These are phyloP conservation scores for Falco rusticolus DNA, from an alignment of 2,797 vertebrate genomes.

Conservation along the genomic window DNA sequence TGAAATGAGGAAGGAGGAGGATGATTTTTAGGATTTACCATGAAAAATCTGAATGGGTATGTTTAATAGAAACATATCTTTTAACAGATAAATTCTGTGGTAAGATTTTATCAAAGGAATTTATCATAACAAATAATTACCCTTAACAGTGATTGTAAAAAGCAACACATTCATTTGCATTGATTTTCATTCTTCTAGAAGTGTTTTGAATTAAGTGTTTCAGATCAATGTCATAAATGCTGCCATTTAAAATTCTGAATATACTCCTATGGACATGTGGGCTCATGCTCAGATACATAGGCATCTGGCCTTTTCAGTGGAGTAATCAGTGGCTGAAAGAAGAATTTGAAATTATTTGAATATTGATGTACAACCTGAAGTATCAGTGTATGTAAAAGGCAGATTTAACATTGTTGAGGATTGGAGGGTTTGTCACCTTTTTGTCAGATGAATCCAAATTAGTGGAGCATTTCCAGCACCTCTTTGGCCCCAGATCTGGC, in stretches of 20 bases:
- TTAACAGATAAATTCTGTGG: constrained; percentile 8
- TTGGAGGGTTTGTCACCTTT: neutral
- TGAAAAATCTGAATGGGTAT: neutral
- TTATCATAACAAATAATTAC: neutral
- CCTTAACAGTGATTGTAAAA: neutral
- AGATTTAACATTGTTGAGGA: neutral
- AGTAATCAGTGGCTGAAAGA: neutral
- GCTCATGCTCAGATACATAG: neutral
- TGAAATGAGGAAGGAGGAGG: constrained; percentile 13
- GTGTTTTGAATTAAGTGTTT: neutral
- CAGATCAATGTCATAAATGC: neutral
- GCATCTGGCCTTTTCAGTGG: neutral
- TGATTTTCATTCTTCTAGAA: neutral
- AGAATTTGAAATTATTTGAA: neutral
- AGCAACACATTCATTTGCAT: neutral
- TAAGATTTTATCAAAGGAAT: neutral
- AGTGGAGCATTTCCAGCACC: neutral
- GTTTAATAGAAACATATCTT: constrained; percentile 1
- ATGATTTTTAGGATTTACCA: neutral
- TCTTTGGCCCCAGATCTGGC: neutral
- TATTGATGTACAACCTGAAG: neutral
- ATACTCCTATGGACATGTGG: neutral
- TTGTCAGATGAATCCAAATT: neutral
- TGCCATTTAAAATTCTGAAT: neutral
- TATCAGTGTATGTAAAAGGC: neutral